phyloP scores from a whole-genome alignment of 30 jellyfish, hydroid and myxozoan species.

The Aurelia aurita complex sp. Pacific region DNA sequence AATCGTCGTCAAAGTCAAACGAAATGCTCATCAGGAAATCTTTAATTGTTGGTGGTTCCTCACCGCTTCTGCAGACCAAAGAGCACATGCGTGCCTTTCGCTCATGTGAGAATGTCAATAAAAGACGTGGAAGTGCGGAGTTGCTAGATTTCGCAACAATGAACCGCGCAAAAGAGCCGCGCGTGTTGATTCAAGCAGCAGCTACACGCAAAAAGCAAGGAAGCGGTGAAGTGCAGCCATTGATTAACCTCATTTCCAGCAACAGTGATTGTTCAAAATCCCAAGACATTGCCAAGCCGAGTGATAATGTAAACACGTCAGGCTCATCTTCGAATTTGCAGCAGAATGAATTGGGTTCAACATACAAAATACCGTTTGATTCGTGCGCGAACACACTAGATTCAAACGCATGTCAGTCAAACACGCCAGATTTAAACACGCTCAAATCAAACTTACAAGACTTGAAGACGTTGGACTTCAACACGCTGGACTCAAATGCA shows the following conservation, averaged over 20 bases:
- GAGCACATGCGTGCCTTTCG: slow-evolving; percentile 71
- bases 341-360: slow-evolving; percentile 20
- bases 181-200: slow-evolving; percentile 20
- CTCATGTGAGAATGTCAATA: slow-evolving; percentile 67
- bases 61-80: slow-evolving; percentile 65
- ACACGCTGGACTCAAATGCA: too few species aligned
- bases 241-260: slow-evolving; percentile 36
- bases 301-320: background rate
- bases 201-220: slow-evolving; percentile 42
- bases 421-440: background rate
- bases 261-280: slow-evolving; percentile 37
- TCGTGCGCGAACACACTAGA: slow-evolving; percentile 45
- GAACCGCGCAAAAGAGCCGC: slow-evolving; percentile 35
- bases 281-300: background rate
- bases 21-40: slow-evolving; percentile 80
- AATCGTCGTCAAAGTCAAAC: slow-evolving; percentile 67
- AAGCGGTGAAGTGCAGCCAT: slow-evolving; percentile 30
- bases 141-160: slow-evolving; percentile 41
- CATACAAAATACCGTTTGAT: slow-evolving; percentile 38
- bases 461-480: background rate
- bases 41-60: slow-evolving; percentile 59
- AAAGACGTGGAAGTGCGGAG: slow-evolving; percentile 26
- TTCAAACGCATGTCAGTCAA: slow-evolving; percentile 24
- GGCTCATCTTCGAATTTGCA: slow-evolving; percentile 2
- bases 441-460: background rate